Evolutionary conservation across 2,797 vertebrate genomes (phyloP), one percentile per base, ranked within the genome.

Genomic region (Bradypus variegatus): DNA sequence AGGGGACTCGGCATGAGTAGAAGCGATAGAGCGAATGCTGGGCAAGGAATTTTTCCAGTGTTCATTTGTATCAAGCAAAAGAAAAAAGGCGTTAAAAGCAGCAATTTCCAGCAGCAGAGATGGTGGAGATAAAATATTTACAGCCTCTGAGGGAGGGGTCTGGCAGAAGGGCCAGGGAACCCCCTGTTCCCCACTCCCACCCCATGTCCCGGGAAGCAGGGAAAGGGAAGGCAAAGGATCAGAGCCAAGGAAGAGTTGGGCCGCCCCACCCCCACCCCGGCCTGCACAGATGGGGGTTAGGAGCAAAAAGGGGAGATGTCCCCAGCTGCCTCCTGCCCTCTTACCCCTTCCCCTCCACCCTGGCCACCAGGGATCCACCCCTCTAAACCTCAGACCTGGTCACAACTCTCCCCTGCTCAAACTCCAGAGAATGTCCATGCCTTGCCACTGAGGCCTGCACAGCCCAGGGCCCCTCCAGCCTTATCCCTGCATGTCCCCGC

Each of bases 121-220:
- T 65, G 31, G 78, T 88, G 70, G 81, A 55, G 79, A 96, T 92
- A 93, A 97, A 97, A 95, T 96, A 97, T 96, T 96, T 96, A 94
- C 95, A 94, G 88, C 38, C 72, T 83, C 78, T 53, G 58, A 70
- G 75, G 90, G 89, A 93, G 89, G 73, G 78, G 36, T 58, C 86
- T 83, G 25, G 70, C 41, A 45, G 36, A 41, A 83, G 41, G 50
- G 50, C 90, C 58, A 70, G 82, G 78, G 81, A 86, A 38, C 45
- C 41, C 77, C 27, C 89, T 5, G 9, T n/a, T 80, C 70, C 27
- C 76, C 41, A 80, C 12, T 19, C 48, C 27, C 33, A 78, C 13
- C 81, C 45, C 65, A 10, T 1, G 9, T 12, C 94, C 88, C 45
- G 1, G 12, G 69, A 85, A 53, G 48, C n/a, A 58, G 21, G 65